phyloP scores from a whole-genome alignment of 2,888 invertebrate genomes.

The Aspidapion aeneum region DNA sequence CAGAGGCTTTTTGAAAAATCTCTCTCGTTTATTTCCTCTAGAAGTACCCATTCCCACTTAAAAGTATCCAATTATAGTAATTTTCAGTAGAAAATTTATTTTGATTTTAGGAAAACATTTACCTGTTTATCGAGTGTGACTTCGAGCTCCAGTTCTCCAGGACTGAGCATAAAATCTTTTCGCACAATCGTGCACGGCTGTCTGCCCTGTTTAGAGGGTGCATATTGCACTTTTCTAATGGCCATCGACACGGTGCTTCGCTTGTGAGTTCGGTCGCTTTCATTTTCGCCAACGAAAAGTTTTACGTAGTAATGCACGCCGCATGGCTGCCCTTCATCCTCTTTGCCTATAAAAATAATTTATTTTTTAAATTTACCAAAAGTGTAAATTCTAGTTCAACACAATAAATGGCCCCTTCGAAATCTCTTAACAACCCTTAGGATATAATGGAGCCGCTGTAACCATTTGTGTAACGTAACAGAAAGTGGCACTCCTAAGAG shows the following conservation, averaged over 20 bases:
- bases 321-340: conserved; percentile 86
- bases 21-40: too few species aligned
- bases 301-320: conserved; percentile 92
- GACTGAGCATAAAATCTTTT: conserved; percentile 93
- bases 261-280: conserved; percentile 75
- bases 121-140: conserved; percentile 92
- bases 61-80: too few species aligned
- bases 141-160: conserved; percentile 91
- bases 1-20: too few species aligned
- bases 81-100: too few species aligned
- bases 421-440: too few species aligned
- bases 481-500: too few species aligned
- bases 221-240: conserved; percentile 89
- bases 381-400: too few species aligned
- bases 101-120: conserved; percentile 6
- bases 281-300: conserved; percentile 78
- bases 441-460: too few species aligned
- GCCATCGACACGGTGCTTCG: conserved; percentile 86
- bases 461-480: too few species aligned
- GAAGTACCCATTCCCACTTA: too few species aligned
- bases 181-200: conserved; percentile 93
- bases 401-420: too few species aligned
- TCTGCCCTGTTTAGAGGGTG: conserved; percentile 82
- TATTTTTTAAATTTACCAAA: not conserved
- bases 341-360: conserved; percentile 49